These are phyloP conservation scores for Triops cancriformis DNA, from an alignment of 1,140 invertebrate genomes.

Conservation along the genomic window DNA sequence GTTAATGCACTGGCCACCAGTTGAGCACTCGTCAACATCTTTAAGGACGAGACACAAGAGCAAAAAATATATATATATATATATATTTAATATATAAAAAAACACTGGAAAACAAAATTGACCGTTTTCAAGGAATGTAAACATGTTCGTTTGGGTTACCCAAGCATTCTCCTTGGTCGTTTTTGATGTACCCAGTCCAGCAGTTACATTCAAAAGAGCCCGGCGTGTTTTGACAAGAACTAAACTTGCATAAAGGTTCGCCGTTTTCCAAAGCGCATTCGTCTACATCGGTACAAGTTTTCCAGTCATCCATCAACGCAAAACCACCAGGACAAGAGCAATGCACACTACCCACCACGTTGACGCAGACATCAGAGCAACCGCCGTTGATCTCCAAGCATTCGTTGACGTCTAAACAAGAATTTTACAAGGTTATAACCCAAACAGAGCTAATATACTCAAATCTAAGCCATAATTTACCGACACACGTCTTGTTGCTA, in stretches of 20 bases:
- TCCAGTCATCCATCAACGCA: conserved; percentile 39
- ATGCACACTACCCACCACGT: conserved; percentile 58
- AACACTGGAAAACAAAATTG: neutral
- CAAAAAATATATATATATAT: neutral
- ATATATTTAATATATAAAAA: no score
- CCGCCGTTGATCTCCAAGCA: conserved; percentile 61
- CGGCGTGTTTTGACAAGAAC: conserved; percentile 64
- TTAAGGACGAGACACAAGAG: conserved; percentile 22
- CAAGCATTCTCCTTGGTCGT: conserved; percentile 54
- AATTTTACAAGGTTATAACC: conserved; percentile 16
- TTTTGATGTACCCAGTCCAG: conserved; percentile 49
- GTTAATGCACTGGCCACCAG: conserved; percentile 39
- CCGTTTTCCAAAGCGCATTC: conserved; percentile 47
- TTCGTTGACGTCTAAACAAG: conserved; percentile 63
- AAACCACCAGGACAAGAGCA: conserved; percentile 41
- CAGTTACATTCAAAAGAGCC: conserved; percentile 36
- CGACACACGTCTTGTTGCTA: conserved; percentile 36
- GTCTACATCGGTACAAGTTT: conserved; percentile 48
- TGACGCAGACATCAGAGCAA: conserved; percentile 69
- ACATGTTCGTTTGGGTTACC: conserved; percentile 36
- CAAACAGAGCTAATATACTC: conserved; percentile 34
- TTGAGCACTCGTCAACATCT: conserved; percentile 63
- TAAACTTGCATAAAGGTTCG: conserved; percentile 35
- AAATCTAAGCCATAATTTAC: conserved; percentile 40
- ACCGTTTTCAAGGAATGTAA: neutral